A percentile compares a stretch with the other conserved stretches of the same genome.
phyloP scores from a whole-genome alignment of 2,113 vertebrate genomes.

The Xenus cinereus region DNA sequence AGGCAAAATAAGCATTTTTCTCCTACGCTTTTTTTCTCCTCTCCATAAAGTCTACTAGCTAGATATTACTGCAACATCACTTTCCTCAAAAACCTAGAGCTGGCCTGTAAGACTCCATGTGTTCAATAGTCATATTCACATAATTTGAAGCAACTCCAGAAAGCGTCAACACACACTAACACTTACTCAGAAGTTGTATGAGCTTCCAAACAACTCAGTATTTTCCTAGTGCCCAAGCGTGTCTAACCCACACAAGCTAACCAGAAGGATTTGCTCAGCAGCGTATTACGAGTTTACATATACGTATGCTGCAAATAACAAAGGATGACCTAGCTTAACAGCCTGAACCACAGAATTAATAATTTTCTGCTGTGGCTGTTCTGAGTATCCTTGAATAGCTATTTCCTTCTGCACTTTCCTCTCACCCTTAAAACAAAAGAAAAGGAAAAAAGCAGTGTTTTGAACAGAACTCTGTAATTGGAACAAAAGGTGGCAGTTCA shows the following conservation, averaged over 20 bases:
- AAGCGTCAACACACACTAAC: not conserved
- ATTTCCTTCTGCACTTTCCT: not conserved
- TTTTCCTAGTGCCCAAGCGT: not conserved
- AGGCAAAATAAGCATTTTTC: not conserved
- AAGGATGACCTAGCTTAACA: not conserved
- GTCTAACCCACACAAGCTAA: not conserved
- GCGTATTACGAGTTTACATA: not conserved
- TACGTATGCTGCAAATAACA: not conserved
- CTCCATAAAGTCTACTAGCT: not conserved
- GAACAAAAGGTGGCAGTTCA: not conserved
- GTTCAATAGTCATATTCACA: not conserved
- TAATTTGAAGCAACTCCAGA: not conserved
- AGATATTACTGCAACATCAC: not conserved
- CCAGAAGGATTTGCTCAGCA: not conserved
- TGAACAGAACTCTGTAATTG: not conserved
- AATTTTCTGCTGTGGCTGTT: not conserved
- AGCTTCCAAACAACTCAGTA: not conserved
- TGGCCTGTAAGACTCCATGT: not conserved
- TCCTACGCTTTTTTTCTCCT: not conserved
- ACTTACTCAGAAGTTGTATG: not conserved
- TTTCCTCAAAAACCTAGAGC: not conserved
- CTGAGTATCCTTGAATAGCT: not conserved
- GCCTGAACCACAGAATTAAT: not conserved
- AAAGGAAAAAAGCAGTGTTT: not conserved
- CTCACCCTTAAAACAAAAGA: not conserved